Evolutionary conservation across 1,140 invertebrate genomes (phyloP).

Genomic region (Drosophila willistoni): DNA sequence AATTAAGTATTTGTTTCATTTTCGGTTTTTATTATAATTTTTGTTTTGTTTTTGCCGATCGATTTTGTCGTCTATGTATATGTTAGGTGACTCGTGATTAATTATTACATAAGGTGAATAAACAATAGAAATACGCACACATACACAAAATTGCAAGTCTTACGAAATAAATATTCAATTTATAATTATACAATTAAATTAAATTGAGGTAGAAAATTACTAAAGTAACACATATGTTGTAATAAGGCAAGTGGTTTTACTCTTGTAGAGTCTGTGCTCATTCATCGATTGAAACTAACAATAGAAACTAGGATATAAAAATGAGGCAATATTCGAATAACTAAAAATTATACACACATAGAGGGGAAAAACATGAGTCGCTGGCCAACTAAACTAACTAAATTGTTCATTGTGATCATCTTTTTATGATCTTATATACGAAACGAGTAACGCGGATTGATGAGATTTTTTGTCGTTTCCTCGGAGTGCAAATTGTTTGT

Average conservation of each 20-base stretch:
- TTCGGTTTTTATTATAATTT: conserved; percentile 11
- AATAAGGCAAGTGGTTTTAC: conserved; percentile 73
- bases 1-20: conserved; percentile 41
- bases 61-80: conserved; percentile 15
- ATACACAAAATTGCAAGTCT: conserved; percentile 43
- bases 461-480: conserved; percentile 22
- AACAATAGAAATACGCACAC: conserved; percentile 24
- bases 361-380: conserved; percentile 43
- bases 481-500: conserved; percentile 11
- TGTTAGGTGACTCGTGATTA: conserved; percentile 50
- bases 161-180: conserved; percentile 62
- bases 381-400: conserved; percentile 12
- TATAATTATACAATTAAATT: conserved; percentile 75
- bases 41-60: background rate
- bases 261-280: conserved; percentile 70
- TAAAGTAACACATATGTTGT: conserved; percentile 77
- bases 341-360: conserved; percentile 42
- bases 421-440: conserved; percentile 29
- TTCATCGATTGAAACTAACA: conserved; percentile 64
- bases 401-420: conserved; percentile 3
- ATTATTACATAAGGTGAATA: conserved; percentile 14
- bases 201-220: conserved; percentile 78
- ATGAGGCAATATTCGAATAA: conserved; percentile 50
- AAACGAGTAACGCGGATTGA: conserved; percentile 16
- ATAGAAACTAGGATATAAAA: conserved; percentile 54